phyloP scores from a whole-genome alignment of 2,888 invertebrate species.

The Pollenia griseotomentosa region DNA sequence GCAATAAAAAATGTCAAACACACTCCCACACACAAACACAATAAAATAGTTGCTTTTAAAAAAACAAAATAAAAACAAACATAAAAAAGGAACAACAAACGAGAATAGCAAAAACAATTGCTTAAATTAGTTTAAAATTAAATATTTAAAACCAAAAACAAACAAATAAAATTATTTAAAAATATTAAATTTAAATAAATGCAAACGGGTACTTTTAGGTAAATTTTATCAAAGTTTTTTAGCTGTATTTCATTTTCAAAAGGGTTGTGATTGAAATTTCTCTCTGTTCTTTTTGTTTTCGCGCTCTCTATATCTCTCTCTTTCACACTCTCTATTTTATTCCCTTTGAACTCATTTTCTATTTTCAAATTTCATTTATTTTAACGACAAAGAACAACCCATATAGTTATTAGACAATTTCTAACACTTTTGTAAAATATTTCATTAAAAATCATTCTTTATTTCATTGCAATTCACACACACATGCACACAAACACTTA shows the following conservation, averaged over 20 bases:
- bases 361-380: slow-evolving; percentile 12
- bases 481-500: background rate
- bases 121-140: slow-evolving; percentile 48
- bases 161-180: slow-evolving; percentile 13
- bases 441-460: slow-evolving; percentile 18
- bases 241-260: slow-evolving; percentile 57
- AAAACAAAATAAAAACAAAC: slow-evolving; percentile 26
- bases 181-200: slow-evolving; percentile 29
- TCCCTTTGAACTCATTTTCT: background rate
- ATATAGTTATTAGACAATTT: slow-evolving; percentile 13
- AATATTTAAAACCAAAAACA: background rate
- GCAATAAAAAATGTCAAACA: slow-evolving; percentile 23
- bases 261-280: slow-evolving; percentile 71
- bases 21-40: slow-evolving; percentile 36
- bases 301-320: background rate
- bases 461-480: slow-evolving; percentile 3
- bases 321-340: background rate
- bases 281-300: background rate
- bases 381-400: slow-evolving; percentile 33
- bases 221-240: slow-evolving; percentile 62
- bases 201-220: slow-evolving; percentile 68
- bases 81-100: slow-evolving; percentile 15
- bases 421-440: slow-evolving; percentile 53
- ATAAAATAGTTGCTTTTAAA: slow-evolving; percentile 56
- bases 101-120: slow-evolving; percentile 19